Evolutionary conservation across 2,113 vertebrate genomes (phyloP).

Genomic region (Anolis sagrei): DNA sequence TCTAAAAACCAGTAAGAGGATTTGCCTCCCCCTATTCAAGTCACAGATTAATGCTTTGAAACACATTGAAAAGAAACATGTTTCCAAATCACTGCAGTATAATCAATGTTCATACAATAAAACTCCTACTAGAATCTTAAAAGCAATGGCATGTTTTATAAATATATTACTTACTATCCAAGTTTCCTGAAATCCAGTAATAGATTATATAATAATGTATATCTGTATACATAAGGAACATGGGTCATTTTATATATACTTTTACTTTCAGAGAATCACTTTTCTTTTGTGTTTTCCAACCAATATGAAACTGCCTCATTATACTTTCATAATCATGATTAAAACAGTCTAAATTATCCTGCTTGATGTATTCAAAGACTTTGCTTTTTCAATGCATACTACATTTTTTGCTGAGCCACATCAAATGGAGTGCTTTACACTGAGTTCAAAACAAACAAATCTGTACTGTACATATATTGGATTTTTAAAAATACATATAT

Average conservation of each 20-base stretch:
- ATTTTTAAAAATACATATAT: conserved; percentile 70
- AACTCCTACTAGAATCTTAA: conserved; percentile 63
- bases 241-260: conserved; percentile 69
- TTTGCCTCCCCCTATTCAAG: conserved; percentile 46
- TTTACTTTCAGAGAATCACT: conserved; percentile 77
- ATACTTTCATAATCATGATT: conserved; percentile 81
- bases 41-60: conserved; percentile 58
- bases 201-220: conserved; percentile 28
- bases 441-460: conserved; percentile 65
- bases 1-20: conserved; percentile 50
- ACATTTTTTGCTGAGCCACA: conserved; percentile 74
- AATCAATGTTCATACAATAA: conserved; percentile 72
- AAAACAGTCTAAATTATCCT: conserved; percentile 80
- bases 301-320: conserved; percentile 80
- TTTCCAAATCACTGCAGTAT: conserved; percentile 62
- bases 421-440: conserved; percentile 74
- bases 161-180: conserved; percentile 44
- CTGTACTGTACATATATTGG: conserved; percentile 66
- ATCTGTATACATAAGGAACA: conserved; percentile 51
- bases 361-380: conserved; percentile 79
- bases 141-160: conserved; percentile 66
- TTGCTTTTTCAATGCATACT: conserved; percentile 79
- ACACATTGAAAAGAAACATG: conserved; percentile 63
- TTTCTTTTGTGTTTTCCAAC: conserved; percentile 72
- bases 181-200: conserved; percentile 47